These are phyloP conservation scores for Lasius platythorax DNA, from an alignment of 2,888 invertebrate genomes.

Conservation along the genomic window DNA sequence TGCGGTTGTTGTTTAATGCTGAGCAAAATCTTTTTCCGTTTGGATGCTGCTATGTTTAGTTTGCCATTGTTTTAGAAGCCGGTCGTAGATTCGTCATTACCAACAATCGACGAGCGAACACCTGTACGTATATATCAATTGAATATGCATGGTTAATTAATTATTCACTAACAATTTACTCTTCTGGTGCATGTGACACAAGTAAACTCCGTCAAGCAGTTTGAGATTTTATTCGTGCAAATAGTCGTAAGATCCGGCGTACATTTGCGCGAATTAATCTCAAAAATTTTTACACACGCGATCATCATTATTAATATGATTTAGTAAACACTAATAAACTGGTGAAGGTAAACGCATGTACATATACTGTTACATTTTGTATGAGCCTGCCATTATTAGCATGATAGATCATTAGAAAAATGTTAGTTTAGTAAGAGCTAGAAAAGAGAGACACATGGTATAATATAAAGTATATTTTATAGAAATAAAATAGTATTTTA, in stretches of 20 bases:
- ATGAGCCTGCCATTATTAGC: constrained; percentile 46
- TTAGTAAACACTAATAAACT: constrained; percentile 57
- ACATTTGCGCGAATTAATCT: constrained; percentile 26
- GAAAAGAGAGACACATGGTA: background rate
- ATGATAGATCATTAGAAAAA: background rate
- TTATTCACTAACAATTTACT: constrained; percentile 7
- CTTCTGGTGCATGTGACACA: background rate
- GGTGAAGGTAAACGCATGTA: constrained; percentile 71
- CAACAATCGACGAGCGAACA: constrained; percentile 88
- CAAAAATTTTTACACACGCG: constrained; percentile 5
- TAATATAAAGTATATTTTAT: constrained; percentile 2
- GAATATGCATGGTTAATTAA: constrained; percentile 64
- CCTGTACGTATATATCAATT: constrained; percentile 89
- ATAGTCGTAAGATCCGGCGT: background rate
- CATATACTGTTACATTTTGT: constrained; percentile 50
- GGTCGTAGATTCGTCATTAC: constrained; percentile 81
- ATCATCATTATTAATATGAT: background rate
- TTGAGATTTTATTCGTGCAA: constrained; percentile 7
- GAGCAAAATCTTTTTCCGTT: constrained; percentile 86
- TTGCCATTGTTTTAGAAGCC: constrained; percentile 84
- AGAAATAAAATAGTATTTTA: constrained; percentile 1
- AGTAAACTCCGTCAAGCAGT: background rate
- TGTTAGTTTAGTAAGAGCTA: background rate
- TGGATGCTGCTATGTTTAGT: constrained; percentile 82
- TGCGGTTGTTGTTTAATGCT: constrained; percentile 81